Conservation (phyloP, 2,113 vertebrate species). For the Megaceryle maxima region DNA sequence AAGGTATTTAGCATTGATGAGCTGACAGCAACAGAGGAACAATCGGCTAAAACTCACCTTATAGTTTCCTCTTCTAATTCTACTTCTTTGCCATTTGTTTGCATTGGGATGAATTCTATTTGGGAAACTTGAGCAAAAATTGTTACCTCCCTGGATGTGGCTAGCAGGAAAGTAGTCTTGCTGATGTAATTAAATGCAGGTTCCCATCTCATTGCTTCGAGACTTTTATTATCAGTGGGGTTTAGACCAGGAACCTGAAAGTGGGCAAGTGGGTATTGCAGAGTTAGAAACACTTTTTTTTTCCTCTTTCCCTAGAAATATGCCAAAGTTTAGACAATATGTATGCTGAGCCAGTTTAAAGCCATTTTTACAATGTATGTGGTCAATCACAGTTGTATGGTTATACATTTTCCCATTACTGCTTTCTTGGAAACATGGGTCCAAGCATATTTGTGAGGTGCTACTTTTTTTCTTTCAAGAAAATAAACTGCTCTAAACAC, state of each 20-base stretch:
- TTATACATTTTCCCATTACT: background rate
- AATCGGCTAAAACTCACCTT: background rate
- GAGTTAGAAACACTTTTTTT: background rate
- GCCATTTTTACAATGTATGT: background rate
- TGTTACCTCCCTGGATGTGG: background rate
- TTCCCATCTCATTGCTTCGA: background rate
- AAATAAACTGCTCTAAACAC: background rate
- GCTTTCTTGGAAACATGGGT: background rate
- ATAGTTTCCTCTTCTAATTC: background rate
- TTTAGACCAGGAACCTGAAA: background rate
- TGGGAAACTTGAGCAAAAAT: background rate
- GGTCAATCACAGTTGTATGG: background rate
- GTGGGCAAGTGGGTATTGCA: background rate
- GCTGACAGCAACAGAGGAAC: background rate
- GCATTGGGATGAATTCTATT: background rate
- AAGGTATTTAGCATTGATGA: background rate
- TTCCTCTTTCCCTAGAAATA: background rate
- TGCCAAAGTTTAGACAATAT: background rate
- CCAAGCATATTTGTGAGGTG: background rate
- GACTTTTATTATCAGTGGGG: background rate
- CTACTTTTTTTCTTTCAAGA: background rate
- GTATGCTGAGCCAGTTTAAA: background rate
- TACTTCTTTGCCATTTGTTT: background rate
- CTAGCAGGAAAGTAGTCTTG: background rate
- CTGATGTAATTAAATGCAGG: background rate